Base-by-base conservation (phyloP, 2,113 vertebrate genomes). In the Melanerpes aurifrons region DNA sequence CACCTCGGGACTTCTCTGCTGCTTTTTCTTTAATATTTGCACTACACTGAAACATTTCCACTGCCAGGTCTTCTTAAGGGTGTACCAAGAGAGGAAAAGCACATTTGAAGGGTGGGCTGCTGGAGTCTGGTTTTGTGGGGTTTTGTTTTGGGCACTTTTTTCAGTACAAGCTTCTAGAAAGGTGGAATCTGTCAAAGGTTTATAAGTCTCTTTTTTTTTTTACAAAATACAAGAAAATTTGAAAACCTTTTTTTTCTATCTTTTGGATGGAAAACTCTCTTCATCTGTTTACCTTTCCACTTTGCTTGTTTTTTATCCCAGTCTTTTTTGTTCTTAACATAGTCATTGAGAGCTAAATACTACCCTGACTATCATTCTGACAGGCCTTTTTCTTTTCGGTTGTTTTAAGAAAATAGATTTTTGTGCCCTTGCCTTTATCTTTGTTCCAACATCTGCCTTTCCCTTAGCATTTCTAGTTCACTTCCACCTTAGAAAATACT, bases 341-440 rank as follows among this genome's bases (percentile, higher is more conserved):
- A 88, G 80, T 92, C 90, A 90, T 6, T 29, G 58, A 62, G 54
- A 81, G 59, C 45, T 93, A 95, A 96, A 91, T 86, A 50, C 64
- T 92, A 93, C 58, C 79, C 85, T 91, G 89, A 95, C 93, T 93
- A 54, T 95, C 88, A 94, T 83, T 84, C 69, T 96, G 96, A 94
- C 96, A 96, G 69, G 82, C 6, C 20, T 72, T 72, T 92, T 75
- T 90, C 73, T 68, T 80, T 20, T 53, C 12, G 63, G 61, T 80
- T 81, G 70, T 35, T 88, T 83, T 43, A 86, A 89, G 61, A 71
- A 92, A 83, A 89, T 19, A 4, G 28, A 64, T 72, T 93, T 92
- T 86, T 78, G 43, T 21, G 8, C 64, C 72, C 29, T 90, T 90
- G 48, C 45, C 40, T 92, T 81, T 81, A 86, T 93, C 89, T 87